These are phyloP conservation scores for Bothrops jararaca DNA, from an alignment of 2,113 vertebrate genomes.

Conservation along the genomic window DNA sequence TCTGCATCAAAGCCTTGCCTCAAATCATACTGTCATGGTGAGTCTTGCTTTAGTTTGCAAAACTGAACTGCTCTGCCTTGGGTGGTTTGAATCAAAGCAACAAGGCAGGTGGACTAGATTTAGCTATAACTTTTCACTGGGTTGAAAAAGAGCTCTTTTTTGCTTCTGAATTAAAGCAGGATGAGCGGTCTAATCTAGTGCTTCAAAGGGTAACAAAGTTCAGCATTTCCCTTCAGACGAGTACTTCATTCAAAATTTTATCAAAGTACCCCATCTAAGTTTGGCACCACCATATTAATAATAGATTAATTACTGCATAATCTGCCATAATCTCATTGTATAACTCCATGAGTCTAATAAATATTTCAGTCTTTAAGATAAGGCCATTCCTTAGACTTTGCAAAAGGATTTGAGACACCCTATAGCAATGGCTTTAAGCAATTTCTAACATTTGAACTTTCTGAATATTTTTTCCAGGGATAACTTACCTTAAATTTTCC, in stretches of 20 bases:
- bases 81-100: neutral
- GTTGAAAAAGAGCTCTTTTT: neutral
- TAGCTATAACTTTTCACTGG: neutral
- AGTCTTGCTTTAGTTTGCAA: neutral
- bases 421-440: neutral
- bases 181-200: neutral
- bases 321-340: neutral
- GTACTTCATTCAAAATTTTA: neutral
- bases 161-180: neutral
- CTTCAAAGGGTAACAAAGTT: neutral
- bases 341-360: neutral
- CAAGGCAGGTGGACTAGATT: neutral
- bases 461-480: neutral
- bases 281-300: neutral
- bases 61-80: neutral
- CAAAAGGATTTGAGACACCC: neutral
- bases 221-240: neutral
- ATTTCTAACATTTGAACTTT: neutral
- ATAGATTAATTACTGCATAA: neutral
- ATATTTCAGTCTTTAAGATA: neutral
- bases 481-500: slow-evolving; percentile 75
- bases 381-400: neutral
- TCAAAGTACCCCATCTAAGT: neutral
- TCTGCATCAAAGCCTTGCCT: neutral
- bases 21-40: neutral